Evolutionary conservation across 2,888 invertebrate genomes (phyloP).

Genomic region (Sepiola atlantica): DNA sequence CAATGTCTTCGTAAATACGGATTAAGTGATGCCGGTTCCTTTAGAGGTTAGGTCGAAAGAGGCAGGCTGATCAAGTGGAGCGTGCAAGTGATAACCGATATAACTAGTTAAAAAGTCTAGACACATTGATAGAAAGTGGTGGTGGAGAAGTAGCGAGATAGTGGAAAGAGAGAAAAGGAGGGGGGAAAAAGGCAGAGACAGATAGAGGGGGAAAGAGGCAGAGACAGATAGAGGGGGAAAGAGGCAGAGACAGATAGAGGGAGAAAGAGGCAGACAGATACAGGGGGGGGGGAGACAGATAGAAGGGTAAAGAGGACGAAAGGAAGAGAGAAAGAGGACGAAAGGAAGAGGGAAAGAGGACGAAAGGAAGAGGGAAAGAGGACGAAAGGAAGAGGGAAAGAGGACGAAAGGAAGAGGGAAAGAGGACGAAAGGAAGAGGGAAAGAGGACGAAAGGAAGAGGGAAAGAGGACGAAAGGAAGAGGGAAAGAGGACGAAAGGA

Average conservation of each 20-base stretch:
- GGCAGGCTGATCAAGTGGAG: not conserved
- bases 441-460: not conserved
- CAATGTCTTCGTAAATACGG: not conserved
- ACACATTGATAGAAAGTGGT: not conserved
- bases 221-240: not conserved
- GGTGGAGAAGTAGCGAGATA: too few relatives aligned
- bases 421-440: not conserved
- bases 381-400: too few relatives aligned
- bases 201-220: too few relatives aligned
- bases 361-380: too few relatives aligned
- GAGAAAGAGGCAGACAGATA: too few relatives aligned
- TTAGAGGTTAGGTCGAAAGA: not conserved
- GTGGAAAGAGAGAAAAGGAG: too few relatives aligned
- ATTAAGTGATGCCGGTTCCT: not conserved
- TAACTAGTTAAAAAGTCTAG: slow-evolving; percentile 4
- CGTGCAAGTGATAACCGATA: slow-evolving; percentile 6
- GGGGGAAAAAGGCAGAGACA: too few relatives aligned
- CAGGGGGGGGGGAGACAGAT: not conserved
- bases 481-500: too few relatives aligned
- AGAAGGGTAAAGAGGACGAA: not conserved
- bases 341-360: not conserved
- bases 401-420: too few relatives aligned
- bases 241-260: not conserved
- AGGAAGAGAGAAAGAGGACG: too few relatives aligned
- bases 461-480: too few relatives aligned